A percentile compares a stretch with the other conserved stretches of the same genome.
Evolutionary conservation across 2,797 vertebrate genomes (phyloP).

Genomic region (Dendrocincla fuliginosa): DNA sequence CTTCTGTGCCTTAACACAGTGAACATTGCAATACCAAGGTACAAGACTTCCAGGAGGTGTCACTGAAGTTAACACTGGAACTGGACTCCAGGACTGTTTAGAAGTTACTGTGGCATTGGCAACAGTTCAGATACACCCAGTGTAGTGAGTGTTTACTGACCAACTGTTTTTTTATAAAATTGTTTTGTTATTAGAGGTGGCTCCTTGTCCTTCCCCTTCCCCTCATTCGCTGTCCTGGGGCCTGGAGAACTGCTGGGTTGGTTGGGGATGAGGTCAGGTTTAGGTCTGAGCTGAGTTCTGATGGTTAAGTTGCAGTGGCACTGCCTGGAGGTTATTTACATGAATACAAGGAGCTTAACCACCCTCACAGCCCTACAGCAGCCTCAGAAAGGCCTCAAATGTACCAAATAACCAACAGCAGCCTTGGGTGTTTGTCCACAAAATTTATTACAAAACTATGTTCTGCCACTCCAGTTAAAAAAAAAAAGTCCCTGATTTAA

Average conservation of each 20-base stretch:
- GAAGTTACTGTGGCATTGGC: constrained; percentile 18
- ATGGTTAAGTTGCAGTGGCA: background rate
- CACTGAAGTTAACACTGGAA: constrained; percentile 49
- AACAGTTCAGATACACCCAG: constrained; percentile 34
- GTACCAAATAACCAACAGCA: background rate
- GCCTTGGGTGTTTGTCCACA: background rate
- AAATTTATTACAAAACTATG: constrained; percentile 55
- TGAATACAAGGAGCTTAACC: background rate
- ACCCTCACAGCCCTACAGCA: background rate
- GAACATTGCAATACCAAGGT: constrained; percentile 2
- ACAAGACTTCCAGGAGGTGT: background rate
- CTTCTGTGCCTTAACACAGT: constrained; percentile 40
- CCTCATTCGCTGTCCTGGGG: background rate
- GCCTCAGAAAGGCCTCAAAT: background rate
- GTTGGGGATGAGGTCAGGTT: background rate
- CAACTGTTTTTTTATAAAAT: constrained; percentile 26
- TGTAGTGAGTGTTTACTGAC: constrained; percentile 8
- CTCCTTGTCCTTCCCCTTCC: background rate
- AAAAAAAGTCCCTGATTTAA: background rate
- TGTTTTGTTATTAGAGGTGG: background rate
- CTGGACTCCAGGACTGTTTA: background rate
- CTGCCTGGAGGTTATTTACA: background rate
- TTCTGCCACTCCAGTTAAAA: background rate
- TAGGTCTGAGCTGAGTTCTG: background rate
- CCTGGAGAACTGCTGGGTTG: background rate